Evolutionary conservation across 1,140 invertebrate species (phyloP).

Genomic region (Pseudomyrmex gracilis): DNA sequence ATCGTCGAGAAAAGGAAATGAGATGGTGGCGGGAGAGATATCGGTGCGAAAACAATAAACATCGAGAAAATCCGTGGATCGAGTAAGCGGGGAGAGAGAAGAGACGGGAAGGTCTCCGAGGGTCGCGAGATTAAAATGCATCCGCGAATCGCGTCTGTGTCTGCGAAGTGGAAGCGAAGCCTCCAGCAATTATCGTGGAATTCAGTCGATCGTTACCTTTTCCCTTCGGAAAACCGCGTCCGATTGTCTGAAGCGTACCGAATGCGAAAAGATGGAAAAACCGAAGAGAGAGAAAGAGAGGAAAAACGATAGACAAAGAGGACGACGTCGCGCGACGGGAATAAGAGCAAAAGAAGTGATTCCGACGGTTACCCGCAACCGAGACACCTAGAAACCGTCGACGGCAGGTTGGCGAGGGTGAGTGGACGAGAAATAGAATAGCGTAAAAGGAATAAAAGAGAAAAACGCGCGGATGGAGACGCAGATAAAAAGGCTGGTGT

Average conservation of each 20-base stretch:
- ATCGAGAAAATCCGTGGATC: conserved; percentile 24
- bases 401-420: neutral
- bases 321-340: conserved; percentile 24
- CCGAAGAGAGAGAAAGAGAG: neutral
- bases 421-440: conserved; percentile 53
- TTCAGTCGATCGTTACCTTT: conserved; percentile 67
- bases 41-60: conserved; percentile 56
- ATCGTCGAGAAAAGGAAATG: conserved; percentile 3
- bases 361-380: conserved; percentile 60
- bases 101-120: conserved; percentile 12
- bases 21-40: neutral
- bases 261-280: conserved; percentile 40
- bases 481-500: conserved; percentile 54
- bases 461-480: conserved; percentile 9
- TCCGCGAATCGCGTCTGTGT: conserved; percentile 49
- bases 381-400: conserved; percentile 55
- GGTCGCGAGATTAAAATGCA: conserved; percentile 69
- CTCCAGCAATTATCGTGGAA: conserved; percentile 69
- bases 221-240: conserved; percentile 56
- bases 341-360: conserved; percentile 63
- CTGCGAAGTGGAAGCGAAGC: conserved; percentile 63
- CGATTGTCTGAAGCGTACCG: conserved; percentile 63
- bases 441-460: conserved; percentile 34
- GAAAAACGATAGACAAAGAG: conserved; percentile 44
- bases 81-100: neutral